Evolutionary conservation across 1,140 invertebrate genomes (phyloP).

Genomic region (Drosophila lacertosa): DNA sequence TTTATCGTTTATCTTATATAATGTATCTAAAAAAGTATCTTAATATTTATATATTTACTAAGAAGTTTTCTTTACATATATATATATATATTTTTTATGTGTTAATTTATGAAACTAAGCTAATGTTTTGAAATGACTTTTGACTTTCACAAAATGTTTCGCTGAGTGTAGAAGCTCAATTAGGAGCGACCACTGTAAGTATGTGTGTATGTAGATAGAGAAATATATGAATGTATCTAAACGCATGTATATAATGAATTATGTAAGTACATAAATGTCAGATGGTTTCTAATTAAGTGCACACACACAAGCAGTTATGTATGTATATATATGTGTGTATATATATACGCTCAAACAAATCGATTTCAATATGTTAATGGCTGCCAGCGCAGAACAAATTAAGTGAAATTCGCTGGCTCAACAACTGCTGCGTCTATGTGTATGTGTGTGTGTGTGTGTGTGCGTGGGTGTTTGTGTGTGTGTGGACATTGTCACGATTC

Average conservation of each 20-base stretch:
- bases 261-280: constrained; percentile 15
- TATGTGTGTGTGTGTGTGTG: constrained; percentile 10
- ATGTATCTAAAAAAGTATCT: too few relatives aligned
- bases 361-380: constrained; percentile 77
- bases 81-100: too few relatives aligned
- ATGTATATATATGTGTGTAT: neutral
- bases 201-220: too few relatives aligned
- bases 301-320: constrained; percentile 1
- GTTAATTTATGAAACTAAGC: too few relatives aligned
- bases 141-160: too few relatives aligned
- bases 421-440: constrained; percentile 33
- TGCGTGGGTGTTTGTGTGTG: constrained; percentile 26
- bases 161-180: too few relatives aligned
- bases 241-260: constrained; percentile 20
- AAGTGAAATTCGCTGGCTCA: constrained; percentile 62
- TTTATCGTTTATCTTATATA: too few relatives aligned
- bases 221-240: too few relatives aligned
- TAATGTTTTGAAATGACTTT: too few relatives aligned
- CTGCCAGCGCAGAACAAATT: constrained; percentile 54
- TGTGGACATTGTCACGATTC: constrained; percentile 43
- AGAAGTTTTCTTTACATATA: too few relatives aligned
- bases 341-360: constrained; percentile 51
- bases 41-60: too few relatives aligned
- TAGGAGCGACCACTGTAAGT: too few relatives aligned
- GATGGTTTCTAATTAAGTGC: constrained; percentile 38